Evolutionary conservation across 2,888 invertebrate genomes (phyloP).

Genomic region (Meiosimyza platycephala): DNA sequence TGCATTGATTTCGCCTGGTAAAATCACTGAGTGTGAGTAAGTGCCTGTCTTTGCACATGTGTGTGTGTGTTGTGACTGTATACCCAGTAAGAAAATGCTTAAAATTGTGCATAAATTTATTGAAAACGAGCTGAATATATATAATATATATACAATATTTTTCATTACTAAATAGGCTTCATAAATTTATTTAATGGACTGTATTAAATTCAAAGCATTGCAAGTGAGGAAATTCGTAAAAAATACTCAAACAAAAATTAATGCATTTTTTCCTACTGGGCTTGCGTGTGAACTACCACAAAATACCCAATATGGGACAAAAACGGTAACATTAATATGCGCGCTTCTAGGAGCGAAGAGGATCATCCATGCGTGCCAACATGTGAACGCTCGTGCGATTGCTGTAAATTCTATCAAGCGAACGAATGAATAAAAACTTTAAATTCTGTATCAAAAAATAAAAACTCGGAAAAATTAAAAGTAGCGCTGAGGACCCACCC

Average conservation of each 20-base stretch:
- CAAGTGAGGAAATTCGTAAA: too few relatives aligned
- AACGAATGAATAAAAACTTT: conserved; percentile 15
- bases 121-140: too few relatives aligned
- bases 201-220: too few relatives aligned
- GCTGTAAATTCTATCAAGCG: background rate
- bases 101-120: too few relatives aligned
- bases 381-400: too few relatives aligned
- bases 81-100: too few relatives aligned
- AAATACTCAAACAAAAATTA: too few relatives aligned
- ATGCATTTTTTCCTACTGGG: too few relatives aligned
- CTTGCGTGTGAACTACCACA: background rate
- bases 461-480: background rate
- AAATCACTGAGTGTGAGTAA: conserved; percentile 45
- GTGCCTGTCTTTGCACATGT: background rate
- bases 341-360: background rate
- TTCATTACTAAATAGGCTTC: too few relatives aligned
- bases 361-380: too few relatives aligned
- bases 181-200: too few relatives aligned
- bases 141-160: too few relatives aligned
- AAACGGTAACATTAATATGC: conserved; percentile 31
- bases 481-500: background rate
- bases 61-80: background rate
- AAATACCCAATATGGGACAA: background rate
- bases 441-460: conserved; percentile 7
- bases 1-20: conserved; percentile 57